A percentile compares a stretch with the other conserved stretches of the same genome.
Conservation (phyloP, 2,888 invertebrate genomes). For the Drosophila multiciliata region DNA sequence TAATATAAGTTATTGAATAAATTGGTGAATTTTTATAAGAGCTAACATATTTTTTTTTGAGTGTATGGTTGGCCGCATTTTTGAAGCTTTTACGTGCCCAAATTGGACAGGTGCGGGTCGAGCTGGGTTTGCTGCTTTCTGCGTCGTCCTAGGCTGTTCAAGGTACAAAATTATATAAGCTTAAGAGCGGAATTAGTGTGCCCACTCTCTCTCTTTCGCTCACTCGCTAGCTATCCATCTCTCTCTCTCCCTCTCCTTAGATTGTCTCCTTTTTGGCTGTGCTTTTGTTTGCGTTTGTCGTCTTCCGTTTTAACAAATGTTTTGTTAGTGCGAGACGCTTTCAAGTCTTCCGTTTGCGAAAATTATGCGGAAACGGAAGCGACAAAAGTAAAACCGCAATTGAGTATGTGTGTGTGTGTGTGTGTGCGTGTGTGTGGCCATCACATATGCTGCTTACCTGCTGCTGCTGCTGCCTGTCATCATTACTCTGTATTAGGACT, state of each 20-base stretch:
- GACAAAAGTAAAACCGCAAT: constrained; percentile 83
- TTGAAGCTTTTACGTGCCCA: constrained; percentile 69
- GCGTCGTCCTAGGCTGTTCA: constrained; percentile 48
- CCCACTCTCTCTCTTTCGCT: background rate
- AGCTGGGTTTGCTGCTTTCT: constrained; percentile 7
- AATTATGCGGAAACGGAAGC: constrained; percentile 81
- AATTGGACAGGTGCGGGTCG: constrained; percentile 52
- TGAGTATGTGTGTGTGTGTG: constrained; percentile 58
- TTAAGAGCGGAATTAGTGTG: constrained; percentile 64
- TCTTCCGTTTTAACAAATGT: constrained; percentile 77
- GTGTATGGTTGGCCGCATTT: constrained; percentile 41
- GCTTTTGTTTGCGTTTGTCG: constrained; percentile 71
- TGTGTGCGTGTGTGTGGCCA: constrained; percentile 39
- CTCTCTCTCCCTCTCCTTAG: background rate
- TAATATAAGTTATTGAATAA: too few species aligned
- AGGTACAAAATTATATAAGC: constrained; percentile 73
- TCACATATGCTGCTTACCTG: constrained; percentile 49
- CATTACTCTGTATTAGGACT: constrained; percentile 66
- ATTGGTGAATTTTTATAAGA: too few species aligned
- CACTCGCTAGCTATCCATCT: background rate
- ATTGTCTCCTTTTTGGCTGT: background rate
- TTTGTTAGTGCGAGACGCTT: constrained; percentile 69
- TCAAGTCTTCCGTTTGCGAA: constrained; percentile 70
- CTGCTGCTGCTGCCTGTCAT: constrained; percentile 52
- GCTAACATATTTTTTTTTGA: background rate